Evolutionary conservation across 2,888 invertebrate genomes (phyloP), one percentile per base, ranked within the genome.

Genomic region (Danaus chrysippus): DNA sequence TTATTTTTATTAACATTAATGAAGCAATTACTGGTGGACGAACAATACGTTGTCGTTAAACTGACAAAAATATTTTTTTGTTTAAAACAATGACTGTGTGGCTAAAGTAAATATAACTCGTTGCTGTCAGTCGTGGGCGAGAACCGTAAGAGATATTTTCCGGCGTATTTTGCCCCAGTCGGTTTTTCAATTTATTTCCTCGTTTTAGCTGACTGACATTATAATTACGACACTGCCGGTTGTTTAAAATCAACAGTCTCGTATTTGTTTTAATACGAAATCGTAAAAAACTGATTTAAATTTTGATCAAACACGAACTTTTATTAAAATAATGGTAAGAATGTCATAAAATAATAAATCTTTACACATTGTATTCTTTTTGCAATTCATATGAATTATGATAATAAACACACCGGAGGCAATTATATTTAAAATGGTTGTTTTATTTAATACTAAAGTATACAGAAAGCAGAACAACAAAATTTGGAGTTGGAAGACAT

Each of bases 131-230:
- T 80, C 74, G 78, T 72, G 79, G 77, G 74, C 78, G 81, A 85
- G 83, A 77, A 78, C 79, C 79, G 78, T 77, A 75, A 84, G 81
- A 81, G 80, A 84, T 83, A 84, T 86, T 83, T 83, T 82, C 83
- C 78, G 77, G 77, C 78, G 75, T 73, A 83, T 85, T 85, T 86
- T 85, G 80, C 82, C 82, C 64, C 78, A 82, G 79, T 77, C 76
- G 83, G 82, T 82, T 87, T 87, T 88, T 87, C 86, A 88, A 87
- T 89, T 88, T 86, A 87, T 89, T 86, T 84, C 77, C 79, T 77
- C 82, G 84, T 86, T 88, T 87, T 85, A 84, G 81, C 80, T 77
- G 81, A 84, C 79, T 85, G 86, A 83, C 79, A 83, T 78, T 80
- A 84, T 87, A 86, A 87, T 89, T 86, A 86, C 83, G 78, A 76